These are phyloP conservation scores for Anthopleura xanthogrammica DNA, from an alignment of 92 coral and sea anemone genomes.

Conservation along the genomic window DNA sequence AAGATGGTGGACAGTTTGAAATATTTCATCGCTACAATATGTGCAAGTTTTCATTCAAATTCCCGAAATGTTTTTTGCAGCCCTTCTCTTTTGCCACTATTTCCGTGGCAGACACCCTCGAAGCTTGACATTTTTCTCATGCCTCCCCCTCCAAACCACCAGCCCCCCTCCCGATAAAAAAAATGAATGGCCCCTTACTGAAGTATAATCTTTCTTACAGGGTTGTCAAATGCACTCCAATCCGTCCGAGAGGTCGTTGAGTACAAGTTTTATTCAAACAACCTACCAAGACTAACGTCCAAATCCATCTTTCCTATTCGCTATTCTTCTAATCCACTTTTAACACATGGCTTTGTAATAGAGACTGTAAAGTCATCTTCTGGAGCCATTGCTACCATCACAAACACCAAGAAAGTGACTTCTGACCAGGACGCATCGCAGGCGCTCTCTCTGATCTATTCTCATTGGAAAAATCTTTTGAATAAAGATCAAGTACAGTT, in stretches of 20 bases:
- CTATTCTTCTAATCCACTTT: constrained; percentile 15
- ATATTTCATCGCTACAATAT: too few relatives aligned
- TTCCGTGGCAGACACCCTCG: too few relatives aligned
- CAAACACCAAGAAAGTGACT: constrained; percentile 24
- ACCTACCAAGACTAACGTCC: constrained; percentile 13
- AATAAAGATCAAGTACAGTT: constrained; percentile 36
- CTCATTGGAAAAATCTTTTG: constrained; percentile 24
- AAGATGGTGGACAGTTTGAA: too few relatives aligned
- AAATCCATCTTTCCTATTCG: constrained; percentile 6
- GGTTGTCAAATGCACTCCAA: constrained; percentile 13
- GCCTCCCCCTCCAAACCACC: too few relatives aligned
- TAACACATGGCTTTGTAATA: constrained; percentile 2
- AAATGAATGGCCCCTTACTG: too few relatives aligned
- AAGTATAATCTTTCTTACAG: constrained; percentile 1
- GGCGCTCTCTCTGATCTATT: constrained; percentile 28
- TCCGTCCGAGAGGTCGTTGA: constrained; percentile 22
- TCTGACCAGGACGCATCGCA: constrained; percentile 21
- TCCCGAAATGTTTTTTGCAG: too few relatives aligned
- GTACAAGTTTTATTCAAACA: constrained; percentile 30
- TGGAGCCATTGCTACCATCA: constrained; percentile 23
- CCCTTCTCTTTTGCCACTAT: too few relatives aligned
- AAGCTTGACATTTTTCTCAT: too few relatives aligned
- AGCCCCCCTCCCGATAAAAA: too few relatives aligned
- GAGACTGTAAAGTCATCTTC: constrained; percentile 13
- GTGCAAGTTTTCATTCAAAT: too few relatives aligned